phyloP scores from a whole-genome alignment of 2,888 invertebrate genomes.

The Drosophila melanosoma region DNA sequence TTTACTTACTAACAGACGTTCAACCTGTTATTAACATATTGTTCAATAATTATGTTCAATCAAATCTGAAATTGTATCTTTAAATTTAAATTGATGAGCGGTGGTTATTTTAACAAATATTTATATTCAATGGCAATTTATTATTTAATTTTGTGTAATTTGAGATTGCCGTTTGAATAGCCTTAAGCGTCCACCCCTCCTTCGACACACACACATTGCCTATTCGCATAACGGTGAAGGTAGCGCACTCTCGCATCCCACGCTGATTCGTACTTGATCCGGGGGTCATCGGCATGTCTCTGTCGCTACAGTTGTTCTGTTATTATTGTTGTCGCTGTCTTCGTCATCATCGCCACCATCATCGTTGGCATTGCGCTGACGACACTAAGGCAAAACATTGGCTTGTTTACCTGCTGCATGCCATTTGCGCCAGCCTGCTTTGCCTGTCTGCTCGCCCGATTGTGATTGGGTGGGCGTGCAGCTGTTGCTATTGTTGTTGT shows the following conservation, averaged over 20 bases:
- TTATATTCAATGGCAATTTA: not conserved
- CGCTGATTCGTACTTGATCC: slow-evolving; percentile 61
- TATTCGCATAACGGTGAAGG: slow-evolving; percentile 45
- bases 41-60: not conserved
- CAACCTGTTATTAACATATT: not conserved
- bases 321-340: slow-evolving; percentile 21
- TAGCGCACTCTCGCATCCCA: slow-evolving; percentile 11
- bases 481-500: slow-evolving; percentile 23
- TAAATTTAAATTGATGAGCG: not conserved
- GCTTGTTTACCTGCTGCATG: slow-evolving; percentile 63
- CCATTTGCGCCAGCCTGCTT: not conserved
- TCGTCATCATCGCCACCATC: slow-evolving; percentile 28
- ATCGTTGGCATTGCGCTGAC: slow-evolving; percentile 53
- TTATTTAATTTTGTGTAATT: not conserved
- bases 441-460: slow-evolving; percentile 10
- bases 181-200: not conserved
- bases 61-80: not conserved
- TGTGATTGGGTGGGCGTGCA: slow-evolving; percentile 49
- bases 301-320: slow-evolving; percentile 22
- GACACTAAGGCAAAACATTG: slow-evolving; percentile 60
- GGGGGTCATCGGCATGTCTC: slow-evolving; percentile 63
- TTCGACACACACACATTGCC: slow-evolving; percentile 5
- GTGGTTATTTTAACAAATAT: not conserved
- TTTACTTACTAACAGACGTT: not conserved
- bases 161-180: not conserved